These are phyloP conservation scores for Agrilus biguttatus DNA, from an alignment of 2,888 invertebrate genomes.

Conservation along the genomic window DNA sequence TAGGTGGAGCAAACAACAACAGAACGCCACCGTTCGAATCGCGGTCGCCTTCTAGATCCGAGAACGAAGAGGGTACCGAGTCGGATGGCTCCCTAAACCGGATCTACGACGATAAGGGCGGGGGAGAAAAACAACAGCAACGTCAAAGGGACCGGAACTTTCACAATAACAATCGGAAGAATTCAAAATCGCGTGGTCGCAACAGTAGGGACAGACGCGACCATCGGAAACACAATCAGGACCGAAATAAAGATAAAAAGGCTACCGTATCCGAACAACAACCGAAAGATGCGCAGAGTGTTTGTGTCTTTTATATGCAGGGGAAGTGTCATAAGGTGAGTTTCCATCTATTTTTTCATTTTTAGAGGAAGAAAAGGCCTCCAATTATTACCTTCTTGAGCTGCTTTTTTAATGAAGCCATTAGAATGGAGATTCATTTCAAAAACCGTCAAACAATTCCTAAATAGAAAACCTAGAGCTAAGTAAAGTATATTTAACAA, in stretches of 20 bases:
- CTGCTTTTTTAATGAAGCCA: too few species aligned
- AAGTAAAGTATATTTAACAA: too few species aligned
- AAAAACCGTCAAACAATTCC: too few species aligned
- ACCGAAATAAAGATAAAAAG: slow-evolving; percentile 12
- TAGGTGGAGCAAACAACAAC: too few species aligned
- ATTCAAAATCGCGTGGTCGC: slow-evolving; percentile 5
- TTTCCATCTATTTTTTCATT: too few species aligned
- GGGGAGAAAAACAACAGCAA: slow-evolving; percentile 3
- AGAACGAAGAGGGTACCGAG: slow-evolving; percentile 37
- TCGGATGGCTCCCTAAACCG: slow-evolving; percentile 36
- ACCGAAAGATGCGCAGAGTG: slow-evolving; percentile 51
- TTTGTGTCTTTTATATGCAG: slow-evolving; percentile 76
- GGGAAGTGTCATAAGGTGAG: slow-evolving; percentile 67
- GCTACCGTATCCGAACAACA: slow-evolving; percentile 32
- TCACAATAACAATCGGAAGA: slow-evolving; percentile 8
- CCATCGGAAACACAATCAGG: slow-evolving; percentile 11
- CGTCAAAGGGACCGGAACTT: slow-evolving; percentile 6
- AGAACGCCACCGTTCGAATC: background rate
- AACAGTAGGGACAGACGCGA: slow-evolving; percentile 3
- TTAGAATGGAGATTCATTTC: too few species aligned
- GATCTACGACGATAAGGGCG: slow-evolving; percentile 11
- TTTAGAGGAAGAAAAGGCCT: too few species aligned
- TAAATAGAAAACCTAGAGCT: too few species aligned
- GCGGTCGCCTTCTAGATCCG: slow-evolving; percentile 19
- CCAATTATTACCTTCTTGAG: too few species aligned